Conservation (phyloP, 2,113 vertebrate genomes). For the Coryphaenoides rupestris region DNA sequence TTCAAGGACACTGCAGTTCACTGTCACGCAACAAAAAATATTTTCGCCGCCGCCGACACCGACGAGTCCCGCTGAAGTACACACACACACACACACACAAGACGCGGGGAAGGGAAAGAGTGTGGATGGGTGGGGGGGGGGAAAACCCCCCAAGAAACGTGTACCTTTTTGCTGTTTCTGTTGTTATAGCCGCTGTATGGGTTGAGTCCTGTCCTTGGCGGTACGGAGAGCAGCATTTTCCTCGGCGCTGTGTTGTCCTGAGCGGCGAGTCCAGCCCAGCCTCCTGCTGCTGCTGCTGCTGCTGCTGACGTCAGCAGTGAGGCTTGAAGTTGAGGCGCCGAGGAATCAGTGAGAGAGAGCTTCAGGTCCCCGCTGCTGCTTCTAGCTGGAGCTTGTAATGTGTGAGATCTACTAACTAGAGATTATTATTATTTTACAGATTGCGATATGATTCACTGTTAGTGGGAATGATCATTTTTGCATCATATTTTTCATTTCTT, state of each 20-base stretch:
- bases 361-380: no score
- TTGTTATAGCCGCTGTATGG: conserved; percentile 85
- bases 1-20: conserved; percentile 78
- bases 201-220: conserved; percentile 87
- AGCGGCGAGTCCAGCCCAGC: conserved; percentile 73
- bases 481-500: no score
- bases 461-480: no score
- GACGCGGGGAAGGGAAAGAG: not conserved
- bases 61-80: conserved; percentile 31
- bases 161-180: conserved; percentile 91
- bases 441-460: no score
- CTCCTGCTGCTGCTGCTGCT: no score
- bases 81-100: no score
- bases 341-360: conserved; percentile 66
- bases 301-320: conserved; percentile 82
- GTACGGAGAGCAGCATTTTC: conserved; percentile 93
- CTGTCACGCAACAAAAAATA: conserved; percentile 61
- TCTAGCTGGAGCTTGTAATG: no score
- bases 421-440: no score
- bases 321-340: conserved; percentile 74
- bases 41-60: conserved; percentile 39
- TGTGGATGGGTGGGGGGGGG: no score
- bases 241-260: conserved; percentile 74
- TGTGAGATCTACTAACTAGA: no score
- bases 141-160: no score